Evolutionary conservation across 2,888 invertebrate genomes (phyloP).

Genomic region (Choreutis nemorana): DNA sequence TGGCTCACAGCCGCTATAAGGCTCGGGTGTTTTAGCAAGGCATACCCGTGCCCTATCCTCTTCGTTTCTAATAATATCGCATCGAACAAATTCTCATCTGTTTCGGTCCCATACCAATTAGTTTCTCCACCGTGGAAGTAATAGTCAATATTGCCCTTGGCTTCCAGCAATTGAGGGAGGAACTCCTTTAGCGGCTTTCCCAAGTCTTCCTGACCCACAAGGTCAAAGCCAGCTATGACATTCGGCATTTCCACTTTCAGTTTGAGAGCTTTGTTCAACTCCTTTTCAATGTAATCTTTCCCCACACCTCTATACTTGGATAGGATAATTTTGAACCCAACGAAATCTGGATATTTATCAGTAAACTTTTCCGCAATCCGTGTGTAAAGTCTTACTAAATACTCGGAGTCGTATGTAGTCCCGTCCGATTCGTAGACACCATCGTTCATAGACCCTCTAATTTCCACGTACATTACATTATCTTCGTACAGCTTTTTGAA

Average conservation of each 20-base stretch:
- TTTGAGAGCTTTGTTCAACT: conserved; percentile 31
- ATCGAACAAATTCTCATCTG: conserved; percentile 72
- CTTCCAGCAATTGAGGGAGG: conserved; percentile 55
- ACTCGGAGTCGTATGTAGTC: conserved; percentile 50
- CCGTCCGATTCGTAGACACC: conserved; percentile 71
- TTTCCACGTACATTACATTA: conserved; percentile 74
- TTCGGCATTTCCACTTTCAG: conserved; percentile 65
- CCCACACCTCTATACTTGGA: conserved; percentile 23
- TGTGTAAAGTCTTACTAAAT: conserved; percentile 64
- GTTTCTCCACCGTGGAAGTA: conserved; percentile 78
- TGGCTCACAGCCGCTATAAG: conserved; percentile 54
- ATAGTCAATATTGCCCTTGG: conserved; percentile 52
- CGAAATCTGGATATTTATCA: conserved; percentile 67
- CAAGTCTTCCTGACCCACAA: conserved; percentile 83
- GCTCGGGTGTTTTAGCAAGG: conserved; percentile 70
- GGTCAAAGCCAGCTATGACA: conserved; percentile 81
- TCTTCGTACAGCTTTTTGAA: conserved; percentile 71
- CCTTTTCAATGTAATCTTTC: conserved; percentile 37
- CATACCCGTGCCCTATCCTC: conserved; percentile 75
- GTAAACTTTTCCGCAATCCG: conserved; percentile 65
- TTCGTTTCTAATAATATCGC: conserved; percentile 70
- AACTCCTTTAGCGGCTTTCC: conserved; percentile 70
- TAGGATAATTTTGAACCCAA: conserved; percentile 74
- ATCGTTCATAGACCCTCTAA: conserved; percentile 66
- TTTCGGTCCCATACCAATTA: conserved; percentile 63